Evolutionary conservation across 2,797 vertebrate genomes (phyloP).

Genomic region (Diglossa cyanea): DNA sequence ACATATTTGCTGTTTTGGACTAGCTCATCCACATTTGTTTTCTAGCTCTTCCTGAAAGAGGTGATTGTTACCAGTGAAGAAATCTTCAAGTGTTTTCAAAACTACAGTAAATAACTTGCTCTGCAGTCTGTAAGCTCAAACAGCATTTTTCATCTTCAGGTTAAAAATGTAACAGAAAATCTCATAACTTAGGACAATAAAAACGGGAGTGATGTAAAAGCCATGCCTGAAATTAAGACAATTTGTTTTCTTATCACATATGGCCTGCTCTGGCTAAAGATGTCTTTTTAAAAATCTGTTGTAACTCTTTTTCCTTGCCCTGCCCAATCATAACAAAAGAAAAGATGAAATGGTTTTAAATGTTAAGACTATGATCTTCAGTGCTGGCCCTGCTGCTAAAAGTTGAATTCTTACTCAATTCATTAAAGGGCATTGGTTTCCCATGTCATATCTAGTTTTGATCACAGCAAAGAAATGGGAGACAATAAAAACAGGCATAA

Average conservation of each 20-base stretch:
- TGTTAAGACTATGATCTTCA: conserved; percentile 12
- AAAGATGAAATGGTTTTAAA: conserved; percentile 13
- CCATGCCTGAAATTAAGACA: neutral
- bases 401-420: conserved; percentile 34
- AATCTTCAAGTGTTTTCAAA: neutral
- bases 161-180: neutral
- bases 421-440: conserved; percentile 43
- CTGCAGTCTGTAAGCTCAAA: neutral
- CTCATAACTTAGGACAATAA: neutral
- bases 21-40: neutral
- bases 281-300: neutral
- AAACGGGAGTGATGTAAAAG: neutral
- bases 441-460: conserved; percentile 58
- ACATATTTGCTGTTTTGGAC: neutral
- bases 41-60: neutral
- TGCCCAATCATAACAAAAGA: conserved; percentile 4
- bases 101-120: neutral
- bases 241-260: neutral
- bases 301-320: neutral
- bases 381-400: neutral
- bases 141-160: neutral
- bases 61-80: neutral
- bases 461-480: conserved; percentile 23
- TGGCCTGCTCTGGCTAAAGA: neutral
- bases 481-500: conserved; percentile 46